phyloP scores from a whole-genome alignment of 2,797 vertebrate genomes.

The Sebastes miniatus region DNA sequence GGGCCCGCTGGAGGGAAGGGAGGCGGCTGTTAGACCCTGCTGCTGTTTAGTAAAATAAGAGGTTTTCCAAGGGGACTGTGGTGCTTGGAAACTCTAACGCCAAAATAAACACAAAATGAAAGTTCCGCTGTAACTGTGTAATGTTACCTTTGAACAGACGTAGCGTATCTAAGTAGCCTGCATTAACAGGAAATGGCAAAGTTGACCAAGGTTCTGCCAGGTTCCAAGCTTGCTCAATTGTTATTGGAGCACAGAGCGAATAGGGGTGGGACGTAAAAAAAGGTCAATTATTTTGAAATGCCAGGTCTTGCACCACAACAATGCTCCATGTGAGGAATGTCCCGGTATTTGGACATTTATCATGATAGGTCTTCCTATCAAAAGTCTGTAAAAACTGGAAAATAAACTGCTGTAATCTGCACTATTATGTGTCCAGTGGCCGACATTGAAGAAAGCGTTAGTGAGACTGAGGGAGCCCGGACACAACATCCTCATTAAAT shows the following conservation, averaged over 20 bases:
- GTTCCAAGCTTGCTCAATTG: background rate
- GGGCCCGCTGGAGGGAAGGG: too few species aligned
- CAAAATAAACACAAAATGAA: too few species aligned
- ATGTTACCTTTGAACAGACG: too few species aligned
- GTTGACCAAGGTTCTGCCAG: background rate
- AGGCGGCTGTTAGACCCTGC: too few species aligned
- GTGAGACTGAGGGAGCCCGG: constrained; percentile 19
- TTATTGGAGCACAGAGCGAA: background rate
- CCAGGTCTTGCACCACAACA: background rate
- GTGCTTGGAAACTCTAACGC: too few species aligned
- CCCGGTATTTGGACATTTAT: background rate
- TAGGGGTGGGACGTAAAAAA: background rate
- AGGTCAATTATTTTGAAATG: background rate
- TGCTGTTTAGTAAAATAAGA: too few species aligned
- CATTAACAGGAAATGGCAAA: background rate
- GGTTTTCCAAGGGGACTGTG: too few species aligned
- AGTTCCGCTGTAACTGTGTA: too few species aligned
- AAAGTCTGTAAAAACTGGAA: background rate
- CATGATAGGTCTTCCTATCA: background rate
- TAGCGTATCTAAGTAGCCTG: background rate
- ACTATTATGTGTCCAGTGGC: constrained; percentile 12
- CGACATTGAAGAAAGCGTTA: constrained; percentile 9
- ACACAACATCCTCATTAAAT: constrained; percentile 61
- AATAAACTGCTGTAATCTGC: constrained; percentile 24
- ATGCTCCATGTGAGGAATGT: background rate